Conservation (phyloP, 2,797 vertebrate genomes). For the Liasis olivaceus region DNA sequence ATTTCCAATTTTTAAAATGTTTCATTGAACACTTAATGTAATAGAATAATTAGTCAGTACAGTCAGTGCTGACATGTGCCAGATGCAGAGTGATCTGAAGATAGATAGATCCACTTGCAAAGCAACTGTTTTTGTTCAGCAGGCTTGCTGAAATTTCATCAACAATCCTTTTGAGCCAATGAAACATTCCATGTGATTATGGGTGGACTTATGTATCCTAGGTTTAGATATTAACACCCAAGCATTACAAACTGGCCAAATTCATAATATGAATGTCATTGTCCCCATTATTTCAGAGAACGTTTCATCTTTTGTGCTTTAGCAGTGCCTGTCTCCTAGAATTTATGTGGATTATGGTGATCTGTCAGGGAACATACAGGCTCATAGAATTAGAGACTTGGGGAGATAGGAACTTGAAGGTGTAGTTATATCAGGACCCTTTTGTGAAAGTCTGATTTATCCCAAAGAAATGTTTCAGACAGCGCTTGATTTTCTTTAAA, state of each 20-base stretch:
- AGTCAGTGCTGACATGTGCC: not conserved
- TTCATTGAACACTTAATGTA: not conserved
- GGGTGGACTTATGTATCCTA: not conserved
- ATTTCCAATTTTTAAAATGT: not conserved
- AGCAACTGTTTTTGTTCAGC: not conserved
- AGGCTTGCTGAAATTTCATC: not conserved
- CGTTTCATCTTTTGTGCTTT: not conserved
- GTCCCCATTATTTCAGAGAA: not conserved
- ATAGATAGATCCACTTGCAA: not conserved
- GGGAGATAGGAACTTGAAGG: not conserved
- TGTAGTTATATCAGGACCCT: not conserved
- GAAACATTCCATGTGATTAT: too few species aligned
- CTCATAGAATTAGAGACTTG: not conserved
- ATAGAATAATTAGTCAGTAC: not conserved
- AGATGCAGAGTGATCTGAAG: not conserved
- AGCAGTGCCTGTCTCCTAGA: not conserved
- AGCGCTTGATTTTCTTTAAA: not conserved
- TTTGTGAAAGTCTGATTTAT: conserved; percentile 3
- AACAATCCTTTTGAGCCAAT: not conserved
- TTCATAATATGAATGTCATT: not conserved
- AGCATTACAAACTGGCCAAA: not conserved
- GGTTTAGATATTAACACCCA: not conserved
- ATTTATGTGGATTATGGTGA: not conserved
- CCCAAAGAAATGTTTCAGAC: not conserved
- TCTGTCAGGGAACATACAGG: not conserved